Conservation (phyloP, 2,797 vertebrate species). For the Hoplostethus mediterraneus region DNA sequence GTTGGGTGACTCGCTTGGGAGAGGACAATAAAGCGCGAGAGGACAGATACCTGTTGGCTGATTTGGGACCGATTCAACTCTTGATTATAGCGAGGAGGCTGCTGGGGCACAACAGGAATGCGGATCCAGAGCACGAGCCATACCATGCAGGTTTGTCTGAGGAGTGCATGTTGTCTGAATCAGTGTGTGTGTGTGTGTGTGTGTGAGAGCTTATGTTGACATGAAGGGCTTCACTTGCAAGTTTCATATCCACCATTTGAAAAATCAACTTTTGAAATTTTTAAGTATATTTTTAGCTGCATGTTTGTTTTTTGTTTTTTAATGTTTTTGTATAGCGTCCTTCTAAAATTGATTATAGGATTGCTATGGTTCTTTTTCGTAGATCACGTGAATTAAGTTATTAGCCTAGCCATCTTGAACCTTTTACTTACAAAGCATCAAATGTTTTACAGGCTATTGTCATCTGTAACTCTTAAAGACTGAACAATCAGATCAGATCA, state of each 20-base stretch:
- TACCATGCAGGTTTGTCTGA: constrained; percentile 62
- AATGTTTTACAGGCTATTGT: neutral
- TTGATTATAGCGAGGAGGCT: constrained; percentile 10
- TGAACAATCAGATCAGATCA: neutral
- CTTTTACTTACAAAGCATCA: neutral
- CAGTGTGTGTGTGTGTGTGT: neutral
- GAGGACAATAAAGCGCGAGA: constrained; percentile 17
- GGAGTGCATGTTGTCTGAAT: neutral
- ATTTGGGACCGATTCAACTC: constrained; percentile 30
- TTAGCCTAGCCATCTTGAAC: neutral
- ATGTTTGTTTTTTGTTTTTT: too few species aligned
- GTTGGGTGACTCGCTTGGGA: constrained; percentile 13
- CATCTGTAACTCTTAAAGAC: constrained; percentile 1
- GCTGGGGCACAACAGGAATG: constrained; percentile 38
- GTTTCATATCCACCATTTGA: too few species aligned
- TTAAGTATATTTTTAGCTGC: too few species aligned
- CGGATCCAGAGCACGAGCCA: constrained; percentile 35
- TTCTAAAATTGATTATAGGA: too few species aligned
- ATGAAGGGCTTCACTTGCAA: neutral
- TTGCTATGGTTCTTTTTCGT: too few species aligned
- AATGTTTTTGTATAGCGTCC: too few species aligned
- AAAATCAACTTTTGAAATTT: too few species aligned
- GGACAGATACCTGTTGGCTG: constrained; percentile 41
- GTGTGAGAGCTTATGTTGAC: too few species aligned
- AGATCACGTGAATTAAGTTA: neutral